A percentile compares a stretch with the other conserved stretches of the same genome.
These are phyloP conservation scores for Ciona savignyi DNA, from an alignment of 23 tunicate genomes.

Conservation along the genomic window DNA sequence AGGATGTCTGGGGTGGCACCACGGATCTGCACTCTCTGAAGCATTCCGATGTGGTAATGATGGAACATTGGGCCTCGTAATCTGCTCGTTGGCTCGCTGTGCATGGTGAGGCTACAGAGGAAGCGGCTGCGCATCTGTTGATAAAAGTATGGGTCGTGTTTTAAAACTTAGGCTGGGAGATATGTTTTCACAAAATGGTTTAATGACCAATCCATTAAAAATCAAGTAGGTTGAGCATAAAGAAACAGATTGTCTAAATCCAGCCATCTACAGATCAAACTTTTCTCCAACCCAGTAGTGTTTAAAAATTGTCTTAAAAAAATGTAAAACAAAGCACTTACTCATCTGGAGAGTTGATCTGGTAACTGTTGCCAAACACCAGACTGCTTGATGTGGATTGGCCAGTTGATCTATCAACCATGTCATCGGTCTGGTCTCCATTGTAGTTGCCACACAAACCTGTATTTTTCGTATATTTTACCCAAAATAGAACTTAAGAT, in stretches of 20 bases:
- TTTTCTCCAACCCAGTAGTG: too few relatives aligned
- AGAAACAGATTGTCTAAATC: neutral
- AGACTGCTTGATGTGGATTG: neutral
- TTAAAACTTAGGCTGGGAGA: too few relatives aligned
- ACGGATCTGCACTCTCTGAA: slow-evolving; percentile 8
- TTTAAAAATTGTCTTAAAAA: neutral
- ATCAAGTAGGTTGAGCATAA: neutral
- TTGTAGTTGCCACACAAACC: slow-evolving; percentile 89
- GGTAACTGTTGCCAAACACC: slow-evolving; percentile 57
- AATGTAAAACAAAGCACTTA: slow-evolving; percentile 2
- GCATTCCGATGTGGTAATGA: slow-evolving; percentile 14
- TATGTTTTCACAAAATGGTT: too few relatives aligned
- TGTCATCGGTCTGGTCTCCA: slow-evolving; percentile 43
- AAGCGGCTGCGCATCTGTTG: slow-evolving; percentile 15
- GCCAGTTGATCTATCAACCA: neutral
- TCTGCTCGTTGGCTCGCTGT: neutral
- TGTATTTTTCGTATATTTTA: too few relatives aligned
- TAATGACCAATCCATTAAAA: too few relatives aligned
- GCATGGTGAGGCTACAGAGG: neutral
- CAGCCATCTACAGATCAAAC: too few relatives aligned
- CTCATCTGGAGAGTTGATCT: slow-evolving; percentile 38
- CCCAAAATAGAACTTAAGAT: too few relatives aligned
- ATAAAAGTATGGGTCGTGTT: too few relatives aligned
- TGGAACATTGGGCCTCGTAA: slow-evolving; percentile 12
- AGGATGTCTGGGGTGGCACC: slow-evolving; percentile 9